These are phyloP conservation scores for Oxygymnocypris stewartii DNA, from an alignment of 2,113 vertebrate species.

Conservation along the genomic window DNA sequence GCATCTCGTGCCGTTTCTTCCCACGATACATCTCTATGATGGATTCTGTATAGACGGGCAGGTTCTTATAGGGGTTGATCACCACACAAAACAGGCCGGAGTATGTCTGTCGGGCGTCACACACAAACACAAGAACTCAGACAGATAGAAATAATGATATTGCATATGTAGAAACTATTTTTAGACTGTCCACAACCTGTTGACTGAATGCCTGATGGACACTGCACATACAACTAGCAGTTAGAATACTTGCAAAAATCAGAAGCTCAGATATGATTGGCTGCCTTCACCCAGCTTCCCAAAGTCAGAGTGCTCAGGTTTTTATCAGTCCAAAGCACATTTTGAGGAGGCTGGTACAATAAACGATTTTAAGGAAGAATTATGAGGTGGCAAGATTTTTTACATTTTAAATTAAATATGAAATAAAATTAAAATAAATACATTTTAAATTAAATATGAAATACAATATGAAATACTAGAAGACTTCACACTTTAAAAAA, in stretches of 20 bases:
- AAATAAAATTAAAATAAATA: too few species aligned
- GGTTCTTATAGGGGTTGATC: conserved; percentile 91
- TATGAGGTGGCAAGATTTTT: not conserved
- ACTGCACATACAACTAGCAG: not conserved
- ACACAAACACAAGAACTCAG: conserved; percentile 51
- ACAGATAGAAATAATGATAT: conserved; percentile 12
- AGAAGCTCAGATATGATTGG: not conserved
- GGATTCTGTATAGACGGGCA: conserved; percentile 90
- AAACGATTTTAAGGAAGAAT: not conserved
- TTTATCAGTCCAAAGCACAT: not conserved
- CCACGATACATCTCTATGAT: conserved; percentile 93
- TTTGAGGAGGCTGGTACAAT: not conserved
- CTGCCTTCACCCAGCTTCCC: not conserved
- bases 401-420: too few species aligned
- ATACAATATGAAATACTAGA: not conserved
- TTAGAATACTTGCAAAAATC: not conserved
- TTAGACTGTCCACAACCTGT: not conserved
- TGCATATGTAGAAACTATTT: not conserved
- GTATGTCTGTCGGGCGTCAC: conserved; percentile 78
- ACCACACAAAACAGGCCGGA: conserved; percentile 92
- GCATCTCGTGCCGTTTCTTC: conserved; percentile 92
- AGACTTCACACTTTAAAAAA: not conserved
- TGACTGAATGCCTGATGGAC: not conserved
- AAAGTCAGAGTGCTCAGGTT: not conserved
- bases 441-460: not conserved